Evolutionary conservation across 2,113 vertebrate genomes (phyloP).

Genomic region (Vidua chalybeata): DNA sequence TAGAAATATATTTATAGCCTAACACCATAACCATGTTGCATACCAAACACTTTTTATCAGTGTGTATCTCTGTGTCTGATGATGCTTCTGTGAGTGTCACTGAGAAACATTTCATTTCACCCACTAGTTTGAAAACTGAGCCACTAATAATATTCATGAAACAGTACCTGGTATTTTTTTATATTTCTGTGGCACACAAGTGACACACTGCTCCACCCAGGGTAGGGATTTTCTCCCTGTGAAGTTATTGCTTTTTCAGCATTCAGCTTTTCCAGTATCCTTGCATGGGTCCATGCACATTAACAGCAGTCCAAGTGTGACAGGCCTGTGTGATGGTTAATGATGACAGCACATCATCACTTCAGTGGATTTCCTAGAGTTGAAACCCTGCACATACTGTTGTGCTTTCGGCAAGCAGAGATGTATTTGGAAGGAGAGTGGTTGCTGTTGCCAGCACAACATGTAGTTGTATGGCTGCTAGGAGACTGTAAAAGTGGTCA

Average conservation of each 20-base stretch:
- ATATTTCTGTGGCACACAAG: neutral
- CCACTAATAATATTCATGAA: accelerated
- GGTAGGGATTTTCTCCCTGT: neutral
- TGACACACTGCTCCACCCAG: too few relatives aligned
- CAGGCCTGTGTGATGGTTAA: neutral
- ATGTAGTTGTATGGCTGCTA: neutral
- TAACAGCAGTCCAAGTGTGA: neutral
- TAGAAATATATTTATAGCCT: accelerated
- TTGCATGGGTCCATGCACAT: neutral
- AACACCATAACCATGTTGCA: neutral
- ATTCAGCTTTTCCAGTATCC: neutral
- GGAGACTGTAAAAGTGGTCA: neutral
- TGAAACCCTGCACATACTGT: accelerated
- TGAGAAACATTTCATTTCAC: neutral
- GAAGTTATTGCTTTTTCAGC: accelerated
- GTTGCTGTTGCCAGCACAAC: accelerated
- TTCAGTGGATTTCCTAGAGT: neutral
- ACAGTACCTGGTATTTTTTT: neutral
- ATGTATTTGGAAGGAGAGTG: neutral
- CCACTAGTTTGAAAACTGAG: neutral
- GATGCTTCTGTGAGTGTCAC: neutral
- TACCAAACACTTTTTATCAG: neutral
- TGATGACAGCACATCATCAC: neutral
- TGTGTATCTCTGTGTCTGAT: neutral
- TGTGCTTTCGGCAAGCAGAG: neutral